phyloP scores from a whole-genome alignment of 2,113 vertebrate species.

The Limanda limanda region DNA sequence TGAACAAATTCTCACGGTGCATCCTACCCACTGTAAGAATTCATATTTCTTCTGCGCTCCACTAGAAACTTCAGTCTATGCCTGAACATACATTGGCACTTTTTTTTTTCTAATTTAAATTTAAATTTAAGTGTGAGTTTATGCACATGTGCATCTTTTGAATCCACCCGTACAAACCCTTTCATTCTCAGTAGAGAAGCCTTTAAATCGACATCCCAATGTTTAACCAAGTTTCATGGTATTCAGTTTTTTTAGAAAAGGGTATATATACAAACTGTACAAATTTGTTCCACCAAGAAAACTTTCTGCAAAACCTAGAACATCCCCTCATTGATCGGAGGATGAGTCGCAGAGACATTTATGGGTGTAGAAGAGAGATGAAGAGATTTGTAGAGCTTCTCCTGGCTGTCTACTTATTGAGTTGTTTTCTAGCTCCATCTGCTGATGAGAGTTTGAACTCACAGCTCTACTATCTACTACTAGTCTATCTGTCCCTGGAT shows the following conservation, averaged over 20 bases:
- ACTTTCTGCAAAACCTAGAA: neutral
- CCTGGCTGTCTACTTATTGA: neutral
- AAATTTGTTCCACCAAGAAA: too few species aligned
- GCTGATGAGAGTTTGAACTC: slow-evolving; percentile 42
- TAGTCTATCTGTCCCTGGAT: neutral
- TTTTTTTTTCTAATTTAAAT: neutral
- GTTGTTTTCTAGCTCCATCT: slow-evolving; percentile 63
- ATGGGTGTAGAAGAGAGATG: neutral
- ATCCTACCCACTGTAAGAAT: slow-evolving; percentile 6
- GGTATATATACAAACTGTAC: too few species aligned
- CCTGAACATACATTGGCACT: neutral
- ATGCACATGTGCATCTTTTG: neutral
- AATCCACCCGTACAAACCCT: neutral
- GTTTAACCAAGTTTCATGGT: neutral
- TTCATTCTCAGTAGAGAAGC: neutral
- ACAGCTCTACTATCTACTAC: slow-evolving; percentile 4
- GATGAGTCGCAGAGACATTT: neutral
- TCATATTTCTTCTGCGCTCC: neutral
- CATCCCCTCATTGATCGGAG: neutral
- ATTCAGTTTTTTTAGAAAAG: neutral
- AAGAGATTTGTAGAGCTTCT: neutral
- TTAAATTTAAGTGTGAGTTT: neutral
- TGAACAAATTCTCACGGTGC: neutral
- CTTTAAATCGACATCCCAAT: neutral
- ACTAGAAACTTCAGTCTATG: neutral